Evolutionary conservation across 2,797 vertebrate species (phyloP), one percentile per base, ranked within the genome.

Genomic region (Tokudaia tokunoshimensis): DNA sequence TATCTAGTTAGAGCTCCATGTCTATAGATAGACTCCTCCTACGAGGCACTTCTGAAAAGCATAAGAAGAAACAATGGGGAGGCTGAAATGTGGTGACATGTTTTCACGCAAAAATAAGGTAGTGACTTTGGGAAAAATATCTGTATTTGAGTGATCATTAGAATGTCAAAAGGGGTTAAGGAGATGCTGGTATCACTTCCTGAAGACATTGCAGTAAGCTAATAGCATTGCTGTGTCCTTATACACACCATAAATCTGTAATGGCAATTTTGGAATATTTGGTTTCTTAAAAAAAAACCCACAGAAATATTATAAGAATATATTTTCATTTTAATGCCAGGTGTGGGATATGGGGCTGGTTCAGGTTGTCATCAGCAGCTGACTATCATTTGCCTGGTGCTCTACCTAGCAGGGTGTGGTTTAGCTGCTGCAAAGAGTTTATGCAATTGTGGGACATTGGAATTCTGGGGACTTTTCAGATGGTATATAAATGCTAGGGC

Each of bases 151-250:
- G 50, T 85, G 37, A 88, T 94, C 47, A 59, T 80, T 84, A 93
- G 41, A 82, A 93, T 6, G 61, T 75, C 52, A 67, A 59, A 75
- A 91, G 82, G 22, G 29, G 15, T 93, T 72, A 63, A 85, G 44
- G 61, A 75, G 89, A 78, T 14, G 79, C 2, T 63, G 37, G 55
- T 85, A 59, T 26, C 61, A 52, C 92, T 87, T 76, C 80, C 86
- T 83, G 57, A 89, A 80, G 89, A 67, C 86, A 70, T 4, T 92
- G 63, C 74, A 96, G 94, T 82, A 72, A 92, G 47, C 76, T 91
- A 85, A 67, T 95, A 96, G 63, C 57, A 80, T 20, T 74, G 67
- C n/a, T 86, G 81, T 22, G 50, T 26, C 81, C 61, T 90, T 89
- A 70, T 44, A 29, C 19, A 74, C 57, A n/a, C 61, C 67, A 91